Evolutionary conservation across 2,797 vertebrate genomes (phyloP).

Genomic region (Balearica regulorum): DNA sequence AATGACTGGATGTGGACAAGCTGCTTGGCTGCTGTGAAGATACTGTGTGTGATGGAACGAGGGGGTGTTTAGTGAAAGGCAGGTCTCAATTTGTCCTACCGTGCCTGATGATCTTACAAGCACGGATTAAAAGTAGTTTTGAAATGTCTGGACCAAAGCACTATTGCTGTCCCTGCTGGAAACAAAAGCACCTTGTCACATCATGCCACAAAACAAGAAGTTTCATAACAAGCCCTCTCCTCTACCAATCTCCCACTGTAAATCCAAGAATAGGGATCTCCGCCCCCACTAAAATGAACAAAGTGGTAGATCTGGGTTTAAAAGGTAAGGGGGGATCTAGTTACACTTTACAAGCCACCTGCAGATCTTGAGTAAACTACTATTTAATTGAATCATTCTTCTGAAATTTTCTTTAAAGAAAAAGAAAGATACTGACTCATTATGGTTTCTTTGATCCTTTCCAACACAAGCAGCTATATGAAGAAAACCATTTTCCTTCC

Average conservation of each 20-base stretch:
- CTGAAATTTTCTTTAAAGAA: constrained; percentile 31
- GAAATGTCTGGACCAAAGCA: constrained; percentile 2
- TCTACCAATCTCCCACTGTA: neutral
- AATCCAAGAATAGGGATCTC: neutral
- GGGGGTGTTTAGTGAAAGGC: neutral
- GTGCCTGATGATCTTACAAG: neutral
- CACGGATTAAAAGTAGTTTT: neutral
- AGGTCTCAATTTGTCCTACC: constrained; percentile 3
- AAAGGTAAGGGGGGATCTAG: constrained; percentile 34
- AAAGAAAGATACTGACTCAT: neutral
- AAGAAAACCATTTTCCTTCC: constrained; percentile 18
- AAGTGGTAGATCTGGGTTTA: constrained; percentile 24
- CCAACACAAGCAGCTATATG: neutral
- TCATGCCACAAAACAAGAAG: neutral
- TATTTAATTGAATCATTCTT: constrained; percentile 36
- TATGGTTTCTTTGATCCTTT: constrained; percentile 46
- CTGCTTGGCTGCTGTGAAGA: neutral
- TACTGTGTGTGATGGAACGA: neutral
- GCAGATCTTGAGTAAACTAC: constrained; percentile 28
- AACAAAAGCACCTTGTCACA: constrained; percentile 40
- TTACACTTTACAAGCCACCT: constrained; percentile 62
- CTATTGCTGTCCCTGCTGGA: constrained; percentile 1
- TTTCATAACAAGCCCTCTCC: neutral
- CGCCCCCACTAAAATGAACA: constrained; percentile 11
- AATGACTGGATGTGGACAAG: neutral